Conservation (phyloP, 35 echinoderm and acorn worm species). For the Anneissia japonica region DNA sequence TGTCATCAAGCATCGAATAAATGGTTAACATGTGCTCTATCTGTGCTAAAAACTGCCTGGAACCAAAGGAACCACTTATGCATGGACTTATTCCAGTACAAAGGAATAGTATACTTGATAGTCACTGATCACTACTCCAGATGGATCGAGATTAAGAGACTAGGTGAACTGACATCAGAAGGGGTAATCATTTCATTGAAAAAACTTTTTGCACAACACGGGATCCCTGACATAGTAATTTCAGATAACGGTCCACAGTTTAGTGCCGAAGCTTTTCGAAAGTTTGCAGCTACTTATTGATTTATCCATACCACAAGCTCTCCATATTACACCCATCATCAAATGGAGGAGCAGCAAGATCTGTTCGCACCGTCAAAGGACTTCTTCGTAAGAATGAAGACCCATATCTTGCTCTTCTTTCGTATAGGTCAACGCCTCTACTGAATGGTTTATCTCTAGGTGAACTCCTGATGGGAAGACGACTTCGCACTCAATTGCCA, state of each 20-base stretch:
- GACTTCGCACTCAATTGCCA: background rate
- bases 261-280: conserved; percentile 23
- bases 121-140: too few relatives aligned
- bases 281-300: conserved; percentile 21
- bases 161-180: too few relatives aligned
- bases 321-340: background rate
- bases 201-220: conserved; percentile 41
- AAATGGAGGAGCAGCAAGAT: conserved; percentile 49
- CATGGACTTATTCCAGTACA: too few relatives aligned
- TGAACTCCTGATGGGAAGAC: conserved; percentile 20
- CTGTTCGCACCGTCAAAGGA: background rate
- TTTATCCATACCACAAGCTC: conserved; percentile 40
- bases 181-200: too few relatives aligned
- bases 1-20: too few relatives aligned
- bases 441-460: conserved; percentile 13
- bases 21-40: too few relatives aligned
- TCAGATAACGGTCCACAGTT: conserved; percentile 76
- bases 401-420: too few relatives aligned
- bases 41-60: too few relatives aligned
- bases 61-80: too few relatives aligned
- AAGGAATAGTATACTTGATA: too few relatives aligned
- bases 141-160: too few relatives aligned
- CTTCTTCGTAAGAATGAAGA: too few relatives aligned
- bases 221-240: conserved; percentile 46
- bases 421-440: conserved; percentile 15